Base-by-base conservation (phyloP, 2,113 vertebrate species). In the Macquaria australasica region DNA sequence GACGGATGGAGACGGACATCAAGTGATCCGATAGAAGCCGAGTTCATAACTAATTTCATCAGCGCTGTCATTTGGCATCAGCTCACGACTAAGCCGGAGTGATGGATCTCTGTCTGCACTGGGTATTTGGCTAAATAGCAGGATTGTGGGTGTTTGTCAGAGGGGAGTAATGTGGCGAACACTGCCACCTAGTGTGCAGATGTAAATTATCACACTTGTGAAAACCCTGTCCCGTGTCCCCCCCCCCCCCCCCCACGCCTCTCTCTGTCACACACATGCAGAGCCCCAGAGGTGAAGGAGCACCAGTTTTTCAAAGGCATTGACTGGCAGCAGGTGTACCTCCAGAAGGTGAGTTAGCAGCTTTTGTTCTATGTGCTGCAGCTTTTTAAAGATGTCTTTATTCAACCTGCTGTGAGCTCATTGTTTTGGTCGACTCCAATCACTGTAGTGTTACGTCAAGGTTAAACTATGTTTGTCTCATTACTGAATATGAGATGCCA, bases 291-390 rank as follows among this genome's bases (percentile, higher is more conserved):
- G 90, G 97, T 99, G n/a, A 99, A 99, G 89, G 96, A 97, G 1
- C 98, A 99, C 81, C 88, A 92, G 73, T 99, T 99, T 88, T 99
- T 98, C 96, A 97, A 96, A 95, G 98, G 98, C 82, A 95, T 99
- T 1, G 97, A 99, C 89, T 99, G 98, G 98, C 98, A 99, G 90
- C 97, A 99, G 48, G 98, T 99, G 43, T 99, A 98, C 93, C 95
- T 99, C 45, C 98, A 98, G 83, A 99, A 99, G 97, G 98, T 99
- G 94, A 94, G 76, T 21, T 1, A 45, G 62, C 53, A 11, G 12
- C 16, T 9, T 0, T 55, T 53, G 14, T 28, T 62, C n/a, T 63
- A 4, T 66, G 25, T 21, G 12, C n/a, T 39, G 14, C 23, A 55
- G 21, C 7, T 12, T 21, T 31, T 48, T 34, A 1, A 21, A 25